phyloP scores from a whole-genome alignment of 1,140 invertebrate genomes.

The Drosophila aff. region DNA sequence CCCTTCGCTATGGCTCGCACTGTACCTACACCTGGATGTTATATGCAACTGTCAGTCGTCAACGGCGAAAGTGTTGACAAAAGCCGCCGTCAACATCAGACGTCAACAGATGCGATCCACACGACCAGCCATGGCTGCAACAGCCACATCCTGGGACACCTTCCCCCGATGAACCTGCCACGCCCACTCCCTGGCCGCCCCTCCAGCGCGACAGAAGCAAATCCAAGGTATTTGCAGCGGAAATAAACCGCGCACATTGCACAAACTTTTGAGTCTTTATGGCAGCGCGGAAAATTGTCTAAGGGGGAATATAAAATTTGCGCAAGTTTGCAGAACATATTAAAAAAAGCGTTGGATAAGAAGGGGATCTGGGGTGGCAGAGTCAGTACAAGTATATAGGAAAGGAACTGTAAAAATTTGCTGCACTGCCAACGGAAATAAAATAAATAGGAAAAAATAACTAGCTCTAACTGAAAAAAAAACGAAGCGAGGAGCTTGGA shows the following conservation, averaged over 20 bases:
- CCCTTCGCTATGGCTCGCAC: slow-evolving; percentile 16
- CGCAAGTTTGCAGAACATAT: slow-evolving; percentile 79
- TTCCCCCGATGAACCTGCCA: not conserved
- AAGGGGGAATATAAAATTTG: slow-evolving; percentile 57
- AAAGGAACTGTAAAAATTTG: slow-evolving; percentile 73
- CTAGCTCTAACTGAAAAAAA: slow-evolving; percentile 41
- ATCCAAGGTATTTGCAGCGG: slow-evolving; percentile 81
- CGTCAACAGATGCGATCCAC: slow-evolving; percentile 75
- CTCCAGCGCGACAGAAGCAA: slow-evolving; percentile 37
- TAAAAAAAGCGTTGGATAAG: slow-evolving; percentile 56
- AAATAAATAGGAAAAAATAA: slow-evolving; percentile 72
- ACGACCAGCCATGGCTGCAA: slow-evolving; percentile 22
- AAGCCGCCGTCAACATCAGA: slow-evolving; percentile 79
- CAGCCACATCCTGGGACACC: slow-evolving; percentile 26
- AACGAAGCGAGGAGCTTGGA: slow-evolving; percentile 30
- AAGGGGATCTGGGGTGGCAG: slow-evolving; percentile 3
- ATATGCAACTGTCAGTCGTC: slow-evolving; percentile 64
- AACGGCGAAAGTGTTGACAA: slow-evolving; percentile 78
- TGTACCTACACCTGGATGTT: slow-evolving; percentile 18
- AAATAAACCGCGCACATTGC: slow-evolving; percentile 80
- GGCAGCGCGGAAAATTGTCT: slow-evolving; percentile 79
- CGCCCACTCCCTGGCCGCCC: not conserved
- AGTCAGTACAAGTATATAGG: slow-evolving; percentile 51
- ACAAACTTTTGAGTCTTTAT: slow-evolving; percentile 76
- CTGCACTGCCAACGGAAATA: slow-evolving; percentile 69